phyloP scores from a whole-genome alignment of 2,797 vertebrate genomes.

The Chelidonichthys spinosus region DNA sequence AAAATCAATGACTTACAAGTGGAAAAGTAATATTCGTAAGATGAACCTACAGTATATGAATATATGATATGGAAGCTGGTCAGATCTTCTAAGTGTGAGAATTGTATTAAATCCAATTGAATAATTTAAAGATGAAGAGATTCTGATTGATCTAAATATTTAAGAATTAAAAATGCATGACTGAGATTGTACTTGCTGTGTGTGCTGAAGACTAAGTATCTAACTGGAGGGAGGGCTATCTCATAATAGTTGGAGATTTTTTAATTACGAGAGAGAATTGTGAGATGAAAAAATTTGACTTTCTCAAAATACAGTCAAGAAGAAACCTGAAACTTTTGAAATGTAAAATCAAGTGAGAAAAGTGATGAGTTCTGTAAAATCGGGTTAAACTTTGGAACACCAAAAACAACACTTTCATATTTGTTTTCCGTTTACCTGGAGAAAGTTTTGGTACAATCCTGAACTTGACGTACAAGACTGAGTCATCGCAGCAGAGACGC shows the following conservation, averaged over 20 bases:
- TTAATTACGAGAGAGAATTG: too few relatives aligned
- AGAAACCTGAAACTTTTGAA: too few relatives aligned
- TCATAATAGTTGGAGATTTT: too few relatives aligned
- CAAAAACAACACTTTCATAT: not conserved
- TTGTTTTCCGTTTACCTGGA: not conserved
- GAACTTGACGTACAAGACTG: not conserved
- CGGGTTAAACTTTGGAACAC: not conserved
- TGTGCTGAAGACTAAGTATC: not conserved
- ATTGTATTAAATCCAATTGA: not conserved
- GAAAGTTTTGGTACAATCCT: not conserved
- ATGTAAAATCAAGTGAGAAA: not conserved
- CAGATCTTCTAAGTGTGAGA: not conserved
- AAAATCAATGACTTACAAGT: not conserved
- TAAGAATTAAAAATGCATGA: constrained; percentile 24
- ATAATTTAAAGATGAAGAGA: constrained; percentile 18
- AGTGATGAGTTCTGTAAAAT: not conserved
- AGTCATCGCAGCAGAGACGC: too few relatives aligned
- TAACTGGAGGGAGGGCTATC: not conserved
- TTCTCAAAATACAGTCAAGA: not conserved
- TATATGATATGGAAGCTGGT: not conserved
- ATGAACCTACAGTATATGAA: not conserved
- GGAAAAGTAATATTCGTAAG: not conserved
- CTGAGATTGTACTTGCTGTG: not conserved
- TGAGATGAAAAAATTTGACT: not conserved
- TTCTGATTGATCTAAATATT: constrained; percentile 31